A percentile compares a stretch with the other conserved stretches of the same genome.
These are phyloP conservation scores for Candoia aspera DNA, from an alignment of 2,113 vertebrate genomes.

Conservation along the genomic window DNA sequence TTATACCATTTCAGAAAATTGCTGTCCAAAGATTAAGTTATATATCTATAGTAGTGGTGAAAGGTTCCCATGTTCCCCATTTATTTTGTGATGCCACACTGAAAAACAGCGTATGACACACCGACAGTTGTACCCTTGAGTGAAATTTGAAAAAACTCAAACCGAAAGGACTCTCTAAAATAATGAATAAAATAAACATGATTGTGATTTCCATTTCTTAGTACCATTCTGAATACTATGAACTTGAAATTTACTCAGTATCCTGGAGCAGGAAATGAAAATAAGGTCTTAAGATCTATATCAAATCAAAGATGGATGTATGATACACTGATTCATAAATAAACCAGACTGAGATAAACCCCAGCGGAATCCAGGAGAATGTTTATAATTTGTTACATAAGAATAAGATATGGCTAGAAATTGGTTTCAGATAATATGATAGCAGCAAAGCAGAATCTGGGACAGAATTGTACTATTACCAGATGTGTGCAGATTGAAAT, in stretches of 20 bases:
- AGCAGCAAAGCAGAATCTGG: neutral
- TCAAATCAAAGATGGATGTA: neutral
- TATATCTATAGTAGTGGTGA: neutral
- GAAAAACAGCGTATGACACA: neutral
- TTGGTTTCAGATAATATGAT: conserved; percentile 37
- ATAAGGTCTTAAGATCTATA: conserved; percentile 12
- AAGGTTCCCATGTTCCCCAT: neutral
- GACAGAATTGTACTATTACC: neutral
- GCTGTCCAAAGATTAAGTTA: neutral
- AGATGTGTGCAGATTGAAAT: neutral
- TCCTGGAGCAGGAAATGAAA: conserved; percentile 15
- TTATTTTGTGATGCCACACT: neutral
- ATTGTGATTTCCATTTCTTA: conserved; percentile 20
- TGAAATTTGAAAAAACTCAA: neutral
- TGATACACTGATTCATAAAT: conserved; percentile 24
- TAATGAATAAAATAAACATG: conserved; percentile 16
- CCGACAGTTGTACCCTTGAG: neutral
- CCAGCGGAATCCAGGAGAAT: conserved; percentile 12
- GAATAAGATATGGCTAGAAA: conserved; percentile 6
- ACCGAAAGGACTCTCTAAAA: neutral
- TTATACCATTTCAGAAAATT: neutral
- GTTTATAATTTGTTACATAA: neutral
- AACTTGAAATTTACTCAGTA: conserved; percentile 7
- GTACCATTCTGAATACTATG: neutral
- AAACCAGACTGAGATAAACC: conserved; percentile 27